A percentile compares a stretch with the other conserved stretches of the same genome.
Conservation (phyloP, 1,140 invertebrate genomes). For the Mizuhopecten yessoensis region DNA sequence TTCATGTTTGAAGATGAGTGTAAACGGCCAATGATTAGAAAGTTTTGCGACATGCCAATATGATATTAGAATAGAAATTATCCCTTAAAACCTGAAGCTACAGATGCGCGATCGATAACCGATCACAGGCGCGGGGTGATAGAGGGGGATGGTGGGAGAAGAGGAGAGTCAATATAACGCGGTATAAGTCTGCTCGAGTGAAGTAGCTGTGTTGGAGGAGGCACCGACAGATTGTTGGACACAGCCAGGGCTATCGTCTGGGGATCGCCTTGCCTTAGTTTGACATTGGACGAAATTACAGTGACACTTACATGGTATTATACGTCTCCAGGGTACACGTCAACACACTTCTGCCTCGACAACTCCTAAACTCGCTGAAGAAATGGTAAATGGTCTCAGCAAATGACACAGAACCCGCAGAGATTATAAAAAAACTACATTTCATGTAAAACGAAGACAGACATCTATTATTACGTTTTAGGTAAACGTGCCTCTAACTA, state of each 20-base stretch:
- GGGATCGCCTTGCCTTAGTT: neutral
- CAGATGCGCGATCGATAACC: neutral
- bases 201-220: neutral
- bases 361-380: neutral
- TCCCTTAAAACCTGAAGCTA: neutral
- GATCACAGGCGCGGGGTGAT: neutral
- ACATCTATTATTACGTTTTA: neutral
- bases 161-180: neutral
- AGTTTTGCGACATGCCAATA: neutral
- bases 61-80: neutral
- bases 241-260: neutral
- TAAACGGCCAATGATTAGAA: constrained; percentile 7
- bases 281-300: neutral
- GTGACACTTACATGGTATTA: neutral
- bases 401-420: neutral
- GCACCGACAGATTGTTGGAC: neutral
- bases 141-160: neutral
- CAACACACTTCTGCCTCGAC: neutral
- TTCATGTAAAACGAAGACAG: neutral
- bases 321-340: neutral
- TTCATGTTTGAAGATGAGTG: too few species aligned
- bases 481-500: neutral
- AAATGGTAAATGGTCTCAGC: neutral
- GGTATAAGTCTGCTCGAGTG: neutral
- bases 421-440: neutral